Evolutionary conservation across 2,888 invertebrate genomes (phyloP).

Genomic region (Andrena minutula): DNA sequence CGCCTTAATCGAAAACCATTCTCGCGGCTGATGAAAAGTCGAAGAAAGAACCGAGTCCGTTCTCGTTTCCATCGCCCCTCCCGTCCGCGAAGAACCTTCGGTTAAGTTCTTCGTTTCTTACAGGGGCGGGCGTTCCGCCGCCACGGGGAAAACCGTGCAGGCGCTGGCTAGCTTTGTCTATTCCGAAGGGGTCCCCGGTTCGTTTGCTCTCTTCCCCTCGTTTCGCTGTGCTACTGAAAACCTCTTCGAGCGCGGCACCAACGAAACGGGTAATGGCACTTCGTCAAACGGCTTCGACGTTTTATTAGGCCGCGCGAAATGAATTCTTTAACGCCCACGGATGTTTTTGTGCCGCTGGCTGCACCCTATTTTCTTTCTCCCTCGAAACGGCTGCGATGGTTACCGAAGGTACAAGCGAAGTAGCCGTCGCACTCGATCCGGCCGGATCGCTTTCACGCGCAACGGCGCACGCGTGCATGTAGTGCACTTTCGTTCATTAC

Average conservation of each 20-base stretch:
- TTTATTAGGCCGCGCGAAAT: conserved; percentile 18
- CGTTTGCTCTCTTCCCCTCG: conserved; percentile 16
- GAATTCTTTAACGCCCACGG: neutral
- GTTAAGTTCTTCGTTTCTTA: conserved; percentile 56
- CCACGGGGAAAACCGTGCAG: conserved; percentile 28
- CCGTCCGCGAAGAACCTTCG: conserved; percentile 26
- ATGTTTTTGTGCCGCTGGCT: neutral
- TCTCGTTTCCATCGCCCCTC: conserved; percentile 45
- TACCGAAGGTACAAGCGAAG: conserved; percentile 21
- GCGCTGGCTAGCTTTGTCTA: conserved; percentile 34
- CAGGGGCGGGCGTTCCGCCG: conserved; percentile 12
- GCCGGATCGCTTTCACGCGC: conserved; percentile 22
- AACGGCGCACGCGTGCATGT: conserved; percentile 12
- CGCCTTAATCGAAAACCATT: conserved; percentile 77
- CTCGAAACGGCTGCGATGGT: neutral
- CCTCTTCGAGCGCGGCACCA: conserved; percentile 11
- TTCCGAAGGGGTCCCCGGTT: neutral
- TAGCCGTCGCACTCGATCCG: conserved; percentile 12
- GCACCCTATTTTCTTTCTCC: no score
- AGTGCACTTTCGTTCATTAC: conserved; percentile 44
- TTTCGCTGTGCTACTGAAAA: conserved; percentile 19
- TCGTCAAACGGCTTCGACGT: conserved; percentile 6
- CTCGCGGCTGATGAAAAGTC: conserved; percentile 76
- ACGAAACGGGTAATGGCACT: conserved; percentile 28
- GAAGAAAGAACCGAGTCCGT: conserved; percentile 67